Conservation (phyloP, 1,140 invertebrate genomes). For the Aphidius gifuensis region DNA sequence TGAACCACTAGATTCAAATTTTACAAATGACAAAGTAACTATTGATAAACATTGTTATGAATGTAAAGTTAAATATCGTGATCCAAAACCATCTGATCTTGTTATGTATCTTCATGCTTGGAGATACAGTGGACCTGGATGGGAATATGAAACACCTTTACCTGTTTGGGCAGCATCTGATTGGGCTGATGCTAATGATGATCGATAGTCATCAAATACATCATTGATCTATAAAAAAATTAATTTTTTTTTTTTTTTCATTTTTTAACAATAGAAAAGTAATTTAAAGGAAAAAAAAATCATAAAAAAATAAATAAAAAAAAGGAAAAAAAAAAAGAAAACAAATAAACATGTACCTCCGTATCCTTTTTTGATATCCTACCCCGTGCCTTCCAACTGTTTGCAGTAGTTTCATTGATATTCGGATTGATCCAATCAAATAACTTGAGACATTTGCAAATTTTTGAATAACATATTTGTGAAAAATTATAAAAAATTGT, state of each 20-base stretch:
- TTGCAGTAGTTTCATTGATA: neutral
- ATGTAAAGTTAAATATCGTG: slow-evolving; percentile 85
- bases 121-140: slow-evolving; percentile 86
- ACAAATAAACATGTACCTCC: slow-evolving; percentile 23
- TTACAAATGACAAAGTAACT: slow-evolving; percentile 73
- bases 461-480: neutral
- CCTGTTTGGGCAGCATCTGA: slow-evolving; percentile 84
- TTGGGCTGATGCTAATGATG: slow-evolving; percentile 60
- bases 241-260: neutral
- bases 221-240: neutral
- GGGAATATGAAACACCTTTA: slow-evolving; percentile 84
- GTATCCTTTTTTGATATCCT: slow-evolving; percentile 48
- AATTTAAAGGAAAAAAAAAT: neutral
- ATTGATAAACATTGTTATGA: slow-evolving; percentile 87
- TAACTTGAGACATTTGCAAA: too few species aligned
- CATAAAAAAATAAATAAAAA: slow-evolving; percentile 10
- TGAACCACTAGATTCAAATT: slow-evolving; percentile 65
- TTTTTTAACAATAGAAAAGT: slow-evolving; percentile 17
- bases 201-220: slow-evolving; percentile 45
- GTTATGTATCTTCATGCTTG: slow-evolving; percentile 95
- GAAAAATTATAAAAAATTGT: neutral
- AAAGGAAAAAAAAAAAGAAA: neutral
- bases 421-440: neutral
- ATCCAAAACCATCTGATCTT: slow-evolving; percentile 85
- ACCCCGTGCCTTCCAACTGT: slow-evolving; percentile 52